Base-by-base conservation (phyloP, 1,140 invertebrate species). In the Paracyclopina nana region DNA sequence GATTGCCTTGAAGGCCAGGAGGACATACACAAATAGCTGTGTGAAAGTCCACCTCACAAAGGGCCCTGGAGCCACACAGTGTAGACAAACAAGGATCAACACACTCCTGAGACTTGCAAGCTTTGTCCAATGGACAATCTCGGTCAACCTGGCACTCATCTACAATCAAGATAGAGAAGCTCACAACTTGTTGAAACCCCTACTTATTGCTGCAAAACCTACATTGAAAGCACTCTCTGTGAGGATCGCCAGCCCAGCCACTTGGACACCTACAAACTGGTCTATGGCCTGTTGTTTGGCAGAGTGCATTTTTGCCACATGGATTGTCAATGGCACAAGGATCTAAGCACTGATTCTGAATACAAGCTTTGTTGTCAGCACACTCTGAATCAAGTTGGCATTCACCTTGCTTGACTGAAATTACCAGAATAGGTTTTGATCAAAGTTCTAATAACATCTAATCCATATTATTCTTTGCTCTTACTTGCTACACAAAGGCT, bases 221-320 rank as follows among this genome's bases (percentile, higher is more conserved):
- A 48, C 45, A 48, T 48, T 48, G 20, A 48, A 28, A 48, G n/a
- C 45, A 48, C 16, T 48, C 27, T 28, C 25, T 3, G 27, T 26
- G 28, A 12, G 45, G 27, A 26, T 48, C 28, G 8, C 20, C 27
- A 16, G 25, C 11, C n/a, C 20, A 84, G 4, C 82, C 82, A 59
- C 80, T 79, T 1, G 82, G 82, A 63, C 83, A 90, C 16, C 79
- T 69, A 59, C 83, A 88, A 1, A 86, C 69, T n/a, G 80, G 77
- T 31, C 55, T 50, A 57, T 85, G 80, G 49, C 77, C 67, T 55
- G 78, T 71, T 0, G 78, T 76, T 44, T 79, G 74, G 60, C 85
- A 90, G 50, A 84, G 72, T 3, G 84, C 79, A 53, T 79, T 78
- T 12, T 66, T 62, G 5, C 70, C 72, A 55, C 82, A 87, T 34